A percentile compares a stretch with the other conserved stretches of the same genome.
phyloP scores from a whole-genome alignment of 2,888 invertebrate species.

The Cataglyphis altisquamis region DNA sequence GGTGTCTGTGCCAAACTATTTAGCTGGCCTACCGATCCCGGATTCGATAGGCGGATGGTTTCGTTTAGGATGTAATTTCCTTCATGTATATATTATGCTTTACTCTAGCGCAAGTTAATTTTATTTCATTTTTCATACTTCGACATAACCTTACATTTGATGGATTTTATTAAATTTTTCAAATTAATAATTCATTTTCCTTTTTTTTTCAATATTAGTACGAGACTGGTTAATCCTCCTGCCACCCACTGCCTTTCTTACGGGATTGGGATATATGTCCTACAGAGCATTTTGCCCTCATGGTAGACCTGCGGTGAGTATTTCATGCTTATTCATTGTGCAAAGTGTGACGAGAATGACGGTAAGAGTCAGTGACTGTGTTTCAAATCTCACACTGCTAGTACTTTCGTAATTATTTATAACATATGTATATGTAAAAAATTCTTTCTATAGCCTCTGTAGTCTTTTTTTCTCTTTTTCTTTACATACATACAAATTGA shows the following conservation, averaged over 20 bases:
- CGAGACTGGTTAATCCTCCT: conserved; percentile 93
- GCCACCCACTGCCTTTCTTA: conserved; percentile 93
- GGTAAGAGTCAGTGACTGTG: not conserved
- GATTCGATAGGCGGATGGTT: conserved; percentile 95
- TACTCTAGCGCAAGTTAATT: not conserved
- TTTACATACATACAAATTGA: too few relatives aligned
- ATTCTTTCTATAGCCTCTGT: too few relatives aligned
- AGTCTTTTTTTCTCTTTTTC: too few relatives aligned
- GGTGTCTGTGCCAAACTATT: conserved; percentile 93
- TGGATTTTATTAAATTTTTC: not conserved
- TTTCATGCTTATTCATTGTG: not conserved
- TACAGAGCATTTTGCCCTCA: conserved; percentile 92
- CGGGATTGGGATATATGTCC: conserved; percentile 93
- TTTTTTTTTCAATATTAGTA: conserved; percentile 87
- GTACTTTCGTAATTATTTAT: not conserved
- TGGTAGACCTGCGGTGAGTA: conserved; percentile 86
- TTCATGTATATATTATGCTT: not conserved
- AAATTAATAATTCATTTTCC: not conserved
- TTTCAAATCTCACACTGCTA: too few relatives aligned
- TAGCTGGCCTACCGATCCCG: conserved; percentile 94
- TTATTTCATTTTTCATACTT: not conserved
- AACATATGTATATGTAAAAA: too few relatives aligned
- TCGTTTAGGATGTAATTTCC: conserved; percentile 90
- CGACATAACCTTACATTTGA: conserved; percentile 30
- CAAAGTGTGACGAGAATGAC: conserved; percentile 55